Evolutionary conservation across 2,888 invertebrate species (phyloP).

Genomic region (Sipha maydis): DNA sequence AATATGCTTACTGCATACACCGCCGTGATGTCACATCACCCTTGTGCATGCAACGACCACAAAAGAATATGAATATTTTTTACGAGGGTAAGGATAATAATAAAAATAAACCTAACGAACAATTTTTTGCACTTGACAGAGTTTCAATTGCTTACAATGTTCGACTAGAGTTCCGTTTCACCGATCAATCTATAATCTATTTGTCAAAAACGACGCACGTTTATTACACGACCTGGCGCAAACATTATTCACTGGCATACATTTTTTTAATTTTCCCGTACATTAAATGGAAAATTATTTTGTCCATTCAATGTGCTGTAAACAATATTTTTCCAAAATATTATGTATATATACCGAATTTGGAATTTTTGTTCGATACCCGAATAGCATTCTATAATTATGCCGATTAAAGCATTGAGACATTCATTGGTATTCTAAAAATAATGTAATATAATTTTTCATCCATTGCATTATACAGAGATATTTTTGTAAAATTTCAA

Average conservation of each 20-base stretch:
- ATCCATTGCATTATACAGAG: not conserved
- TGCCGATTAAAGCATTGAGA: no score
- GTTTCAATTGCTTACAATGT: not conserved
- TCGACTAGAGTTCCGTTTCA: not conserved
- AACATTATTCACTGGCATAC: not conserved
- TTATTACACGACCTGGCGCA: not conserved
- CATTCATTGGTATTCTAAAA: no score
- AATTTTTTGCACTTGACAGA: not conserved
- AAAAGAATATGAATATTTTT: not conserved
- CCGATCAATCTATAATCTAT: slow-evolving; percentile 37
- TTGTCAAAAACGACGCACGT: slow-evolving; percentile 19
- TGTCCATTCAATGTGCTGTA: no score
- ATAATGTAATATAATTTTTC: no score
- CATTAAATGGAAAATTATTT: not conserved
- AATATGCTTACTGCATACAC: no score
- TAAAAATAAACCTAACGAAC: not conserved
- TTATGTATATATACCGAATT: no score
- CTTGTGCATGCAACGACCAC: not conserved
- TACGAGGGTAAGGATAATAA: not conserved
- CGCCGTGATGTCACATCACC: no score
- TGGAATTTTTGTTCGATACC: no score
- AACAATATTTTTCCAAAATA: not conserved
- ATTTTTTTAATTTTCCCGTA: not conserved
- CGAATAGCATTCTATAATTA: no score
- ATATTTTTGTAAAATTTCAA: not conserved